These are phyloP conservation scores for Sminthopsis crassicaudata DNA, from an alignment of 2,113 vertebrate genomes.

Conservation along the genomic window DNA sequence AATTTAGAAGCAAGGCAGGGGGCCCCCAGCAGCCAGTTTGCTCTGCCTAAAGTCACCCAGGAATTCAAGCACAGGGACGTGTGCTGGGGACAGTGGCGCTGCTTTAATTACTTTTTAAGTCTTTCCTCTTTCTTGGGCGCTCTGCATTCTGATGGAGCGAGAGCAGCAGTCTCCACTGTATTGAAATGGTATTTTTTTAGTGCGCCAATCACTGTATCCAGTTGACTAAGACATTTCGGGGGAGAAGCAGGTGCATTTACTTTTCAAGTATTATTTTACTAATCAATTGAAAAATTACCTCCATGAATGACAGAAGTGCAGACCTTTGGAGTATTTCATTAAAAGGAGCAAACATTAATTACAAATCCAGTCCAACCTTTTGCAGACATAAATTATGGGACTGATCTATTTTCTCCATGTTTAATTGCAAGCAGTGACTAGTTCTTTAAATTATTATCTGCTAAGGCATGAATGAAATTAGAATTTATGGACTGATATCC, in stretches of 20 bases:
- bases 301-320: constrained; percentile 92
- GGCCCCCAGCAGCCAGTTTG: constrained; percentile 66
- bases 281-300: constrained; percentile 98
- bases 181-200: constrained; percentile 87
- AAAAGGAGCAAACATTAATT: constrained; percentile 91
- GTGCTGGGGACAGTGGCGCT: constrained; percentile 70
- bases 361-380: constrained; percentile 86
- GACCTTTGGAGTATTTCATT: constrained; percentile 92
- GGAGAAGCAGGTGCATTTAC: constrained; percentile 93
- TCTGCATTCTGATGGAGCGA: constrained; percentile 85
- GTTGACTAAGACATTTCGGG: constrained; percentile 92
- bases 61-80: constrained; percentile 79
- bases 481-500: constrained; percentile 86
- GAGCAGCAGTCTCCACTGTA: constrained; percentile 82
- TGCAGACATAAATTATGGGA: constrained; percentile 93
- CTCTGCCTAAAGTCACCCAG: constrained; percentile 76
- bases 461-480: constrained; percentile 92
- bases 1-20: constrained; percentile 46
- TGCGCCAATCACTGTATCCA: constrained; percentile 89
- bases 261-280: constrained; percentile 95
- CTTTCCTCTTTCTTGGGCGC: constrained; percentile 73
- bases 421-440: constrained; percentile 91
- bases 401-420: constrained; percentile 92
- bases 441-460: constrained; percentile 94
- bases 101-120: constrained; percentile 83